Evolutionary conservation across 2,888 invertebrate genomes (phyloP).

Genomic region (Clepsis dumicolana): DNA sequence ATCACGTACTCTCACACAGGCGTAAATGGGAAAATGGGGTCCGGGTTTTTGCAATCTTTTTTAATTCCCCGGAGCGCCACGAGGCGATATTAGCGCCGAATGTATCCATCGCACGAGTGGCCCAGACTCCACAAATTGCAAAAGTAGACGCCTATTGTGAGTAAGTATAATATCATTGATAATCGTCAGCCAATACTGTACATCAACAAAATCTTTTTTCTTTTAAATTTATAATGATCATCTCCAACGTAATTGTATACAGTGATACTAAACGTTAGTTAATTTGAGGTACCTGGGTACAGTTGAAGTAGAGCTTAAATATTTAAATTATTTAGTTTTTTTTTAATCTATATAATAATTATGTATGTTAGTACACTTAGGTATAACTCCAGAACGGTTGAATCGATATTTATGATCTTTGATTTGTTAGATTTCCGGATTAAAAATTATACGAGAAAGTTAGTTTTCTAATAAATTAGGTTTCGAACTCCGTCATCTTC

Average conservation of each 20-base stretch:
- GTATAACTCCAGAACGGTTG: too few species aligned
- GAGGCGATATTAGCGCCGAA: constrained; percentile 8
- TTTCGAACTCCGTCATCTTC: too few species aligned
- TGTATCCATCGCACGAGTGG: constrained; percentile 1
- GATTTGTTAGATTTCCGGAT: too few species aligned
- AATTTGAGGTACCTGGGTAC: not conserved
- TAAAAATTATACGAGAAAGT: too few species aligned
- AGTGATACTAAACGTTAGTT: not conserved
- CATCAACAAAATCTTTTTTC: too few species aligned
- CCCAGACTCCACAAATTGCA: not conserved
- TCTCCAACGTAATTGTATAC: not conserved
- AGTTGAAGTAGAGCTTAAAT: not conserved
- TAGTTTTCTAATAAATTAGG: too few species aligned
- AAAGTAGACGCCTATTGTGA: not conserved
- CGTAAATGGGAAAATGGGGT: constrained; percentile 14
- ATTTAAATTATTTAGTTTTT: too few species aligned
- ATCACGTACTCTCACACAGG: constrained; percentile 9
- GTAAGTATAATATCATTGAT: too few species aligned
- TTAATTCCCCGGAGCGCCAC: constrained; percentile 10
- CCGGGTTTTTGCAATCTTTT: constrained; percentile 2
- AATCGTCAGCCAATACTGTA: not conserved
- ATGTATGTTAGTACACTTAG: too few species aligned
- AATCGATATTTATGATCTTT: too few species aligned
- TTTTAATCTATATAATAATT: too few species aligned
- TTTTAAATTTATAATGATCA: not conserved